Evolutionary conservation across 1,140 invertebrate species (phyloP).

Genomic region (Penaeus japonicus): DNA sequence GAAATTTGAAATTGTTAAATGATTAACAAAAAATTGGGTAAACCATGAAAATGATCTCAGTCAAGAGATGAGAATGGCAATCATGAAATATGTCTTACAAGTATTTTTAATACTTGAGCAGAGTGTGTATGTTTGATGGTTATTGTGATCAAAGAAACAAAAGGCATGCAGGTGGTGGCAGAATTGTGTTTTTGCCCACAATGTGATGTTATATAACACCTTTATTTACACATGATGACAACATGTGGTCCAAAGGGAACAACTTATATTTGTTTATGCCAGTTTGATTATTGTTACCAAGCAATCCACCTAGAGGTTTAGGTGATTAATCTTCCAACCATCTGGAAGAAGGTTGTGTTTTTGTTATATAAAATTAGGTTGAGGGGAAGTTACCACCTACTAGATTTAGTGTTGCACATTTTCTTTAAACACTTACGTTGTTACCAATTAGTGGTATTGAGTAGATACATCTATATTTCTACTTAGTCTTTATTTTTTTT

Average conservation of each 20-base stretch:
- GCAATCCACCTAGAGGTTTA: slow-evolving; percentile 13
- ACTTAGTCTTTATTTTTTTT: not conserved
- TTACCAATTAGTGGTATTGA: slow-evolving; percentile 48
- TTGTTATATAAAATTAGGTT: slow-evolving; percentile 27
- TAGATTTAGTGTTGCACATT: slow-evolving; percentile 44
- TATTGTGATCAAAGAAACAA: no score
- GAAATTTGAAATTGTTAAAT: not conserved
- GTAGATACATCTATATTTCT: not conserved
- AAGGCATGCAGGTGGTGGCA: no score
- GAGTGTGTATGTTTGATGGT: no score
- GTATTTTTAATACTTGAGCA: no score
- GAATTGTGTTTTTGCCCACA: no score
- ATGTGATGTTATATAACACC: no score
- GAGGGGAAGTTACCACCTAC: slow-evolving; percentile 51
- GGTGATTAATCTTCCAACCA: slow-evolving; percentile 1
- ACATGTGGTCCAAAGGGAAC: not conserved
- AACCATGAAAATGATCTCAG: no score
- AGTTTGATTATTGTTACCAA: slow-evolving; percentile 32
- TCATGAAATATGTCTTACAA: no score
- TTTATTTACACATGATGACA: not conserved
- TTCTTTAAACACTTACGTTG: slow-evolving; percentile 16
- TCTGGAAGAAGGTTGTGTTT: slow-evolving; percentile 46
- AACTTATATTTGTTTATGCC: slow-evolving; percentile 3
- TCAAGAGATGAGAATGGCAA: no score
- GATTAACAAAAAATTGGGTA: not conserved